Percentiles rank a stretch among this genome's conserved stretches.
phyloP scores from a whole-genome alignment of 2,888 invertebrate species.

The Gymnosoma rotundatum region DNA sequence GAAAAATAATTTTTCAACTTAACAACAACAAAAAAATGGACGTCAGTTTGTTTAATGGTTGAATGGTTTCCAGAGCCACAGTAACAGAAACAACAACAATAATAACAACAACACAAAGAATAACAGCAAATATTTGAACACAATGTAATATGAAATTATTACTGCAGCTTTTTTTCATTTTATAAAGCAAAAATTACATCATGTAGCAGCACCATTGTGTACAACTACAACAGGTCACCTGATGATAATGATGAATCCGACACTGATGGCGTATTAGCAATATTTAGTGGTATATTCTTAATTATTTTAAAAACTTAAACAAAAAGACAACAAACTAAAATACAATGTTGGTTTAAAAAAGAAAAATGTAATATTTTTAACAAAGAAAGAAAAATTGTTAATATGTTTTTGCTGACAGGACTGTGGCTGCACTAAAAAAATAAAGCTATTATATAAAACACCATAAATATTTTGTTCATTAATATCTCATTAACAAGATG shows the following conservation, averaged over 20 bases:
- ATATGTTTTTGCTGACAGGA: neutral
- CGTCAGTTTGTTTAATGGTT: slow-evolving; percentile 23
- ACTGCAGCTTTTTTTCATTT: neutral
- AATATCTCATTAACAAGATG: slow-evolving; percentile 37
- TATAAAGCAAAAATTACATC: neutral
- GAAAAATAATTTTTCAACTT: slow-evolving; percentile 1
- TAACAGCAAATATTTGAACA: neutral
- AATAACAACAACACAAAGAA: neutral
- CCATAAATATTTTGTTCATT: slow-evolving; percentile 23
- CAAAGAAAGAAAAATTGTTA: neutral
- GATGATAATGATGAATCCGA: slow-evolving; percentile 3
- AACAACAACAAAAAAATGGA: neutral
- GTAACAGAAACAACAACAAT: neutral
- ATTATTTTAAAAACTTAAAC: neutral
- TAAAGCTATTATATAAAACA: slow-evolving; percentile 4
- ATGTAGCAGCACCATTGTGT: neutral
- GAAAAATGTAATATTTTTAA: neutral
- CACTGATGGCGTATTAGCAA: slow-evolving; percentile 7
- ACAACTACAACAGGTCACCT: neutral
- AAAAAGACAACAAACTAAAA: neutral
- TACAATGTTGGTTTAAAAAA: neutral
- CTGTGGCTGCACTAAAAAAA: slow-evolving; percentile 5
- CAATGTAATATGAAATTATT: neutral
- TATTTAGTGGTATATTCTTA: slow-evolving; percentile 6
- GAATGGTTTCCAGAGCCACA: neutral